Conservation (phyloP, 92 coral and sea anemone species). For the Hydrozoanthus gracilis region DNA sequence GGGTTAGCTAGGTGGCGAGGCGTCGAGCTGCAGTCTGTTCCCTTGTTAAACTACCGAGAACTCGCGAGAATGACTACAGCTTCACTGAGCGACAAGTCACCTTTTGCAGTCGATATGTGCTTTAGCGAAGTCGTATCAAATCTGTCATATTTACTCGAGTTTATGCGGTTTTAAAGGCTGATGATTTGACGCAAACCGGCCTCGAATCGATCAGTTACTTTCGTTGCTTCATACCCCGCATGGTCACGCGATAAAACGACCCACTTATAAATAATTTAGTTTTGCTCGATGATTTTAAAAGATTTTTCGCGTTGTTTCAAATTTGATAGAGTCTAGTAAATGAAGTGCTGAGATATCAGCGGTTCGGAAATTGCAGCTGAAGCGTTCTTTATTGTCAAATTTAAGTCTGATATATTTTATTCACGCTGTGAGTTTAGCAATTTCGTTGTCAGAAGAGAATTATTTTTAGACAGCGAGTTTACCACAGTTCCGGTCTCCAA, state of each 20-base stretch:
- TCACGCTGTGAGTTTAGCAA: neutral
- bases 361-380: neutral
- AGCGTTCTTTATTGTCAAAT: conserved; percentile 9
- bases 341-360: neutral
- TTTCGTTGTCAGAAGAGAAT: too few relatives aligned
- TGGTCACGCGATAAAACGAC: conserved; percentile 38
- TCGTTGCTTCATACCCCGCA: neutral
- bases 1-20: conserved; percentile 3
- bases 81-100: neutral
- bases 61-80: too few relatives aligned
- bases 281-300: neutral
- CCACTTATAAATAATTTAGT: neutral
- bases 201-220: neutral
- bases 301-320: neutral
- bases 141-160: neutral
- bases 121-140: too few relatives aligned
- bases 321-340: neutral
- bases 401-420: neutral
- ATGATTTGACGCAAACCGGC: neutral
- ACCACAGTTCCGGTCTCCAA: neutral
- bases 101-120: too few relatives aligned
- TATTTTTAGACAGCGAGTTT: neutral
- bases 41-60: too few relatives aligned
- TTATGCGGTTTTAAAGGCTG: conserved; percentile 1
- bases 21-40: neutral